These are phyloP conservation scores for Hedya salicella DNA, from an alignment of 2,888 invertebrate genomes.

Conservation along the genomic window DNA sequence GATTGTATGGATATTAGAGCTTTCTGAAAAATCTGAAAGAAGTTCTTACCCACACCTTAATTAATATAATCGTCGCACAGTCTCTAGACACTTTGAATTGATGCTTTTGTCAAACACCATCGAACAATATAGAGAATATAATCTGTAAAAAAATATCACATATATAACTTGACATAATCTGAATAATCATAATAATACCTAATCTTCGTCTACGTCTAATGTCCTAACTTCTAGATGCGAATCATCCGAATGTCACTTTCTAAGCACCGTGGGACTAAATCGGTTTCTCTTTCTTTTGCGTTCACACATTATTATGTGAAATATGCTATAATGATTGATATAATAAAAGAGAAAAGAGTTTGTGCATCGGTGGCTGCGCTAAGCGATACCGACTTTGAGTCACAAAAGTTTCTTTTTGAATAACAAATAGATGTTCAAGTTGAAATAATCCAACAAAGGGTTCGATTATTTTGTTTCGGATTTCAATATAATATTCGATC, in stretches of 20 bases:
- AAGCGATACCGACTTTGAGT: not conserved
- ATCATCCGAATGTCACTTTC: constrained; percentile 39
- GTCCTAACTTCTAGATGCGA: constrained; percentile 29
- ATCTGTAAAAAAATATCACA: constrained; percentile 7
- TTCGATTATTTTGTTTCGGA: too few relatives aligned
- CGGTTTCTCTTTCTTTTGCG: constrained; percentile 39
- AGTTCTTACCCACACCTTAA: not conserved
- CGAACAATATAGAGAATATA: not conserved
- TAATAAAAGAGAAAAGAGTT: constrained; percentile 30
- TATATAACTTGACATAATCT: not conserved
- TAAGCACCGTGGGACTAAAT: constrained; percentile 39
- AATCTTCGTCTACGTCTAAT: constrained; percentile 25
- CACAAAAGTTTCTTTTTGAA: not conserved
- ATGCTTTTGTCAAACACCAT: not conserved
- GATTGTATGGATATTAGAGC: too few relatives aligned
- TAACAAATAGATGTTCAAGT: not conserved
- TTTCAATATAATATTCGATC: too few relatives aligned
- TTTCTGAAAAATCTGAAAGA: too few relatives aligned
- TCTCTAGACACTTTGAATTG: not conserved
- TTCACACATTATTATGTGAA: constrained; percentile 39
- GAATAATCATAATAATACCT: constrained; percentile 6
- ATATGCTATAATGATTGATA: constrained; percentile 29
- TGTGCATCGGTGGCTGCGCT: constrained; percentile 23
- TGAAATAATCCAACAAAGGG: too few relatives aligned
- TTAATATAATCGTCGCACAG: not conserved